These are phyloP conservation scores for Cheilosia soror DNA, from an alignment of 2,888 invertebrate genomes.

Conservation along the genomic window DNA sequence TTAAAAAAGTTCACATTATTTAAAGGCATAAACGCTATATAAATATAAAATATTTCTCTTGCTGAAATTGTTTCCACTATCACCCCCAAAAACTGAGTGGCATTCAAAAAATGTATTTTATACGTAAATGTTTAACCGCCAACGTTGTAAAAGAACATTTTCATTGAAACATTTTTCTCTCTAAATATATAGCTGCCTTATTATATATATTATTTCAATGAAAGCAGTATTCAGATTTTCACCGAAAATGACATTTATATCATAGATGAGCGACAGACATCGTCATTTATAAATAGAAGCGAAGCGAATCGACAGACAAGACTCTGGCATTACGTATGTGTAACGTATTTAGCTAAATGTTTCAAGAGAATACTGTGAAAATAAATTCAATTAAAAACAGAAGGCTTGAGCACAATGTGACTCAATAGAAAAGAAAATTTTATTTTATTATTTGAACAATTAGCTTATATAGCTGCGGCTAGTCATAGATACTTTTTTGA, in stretches of 20 bases:
- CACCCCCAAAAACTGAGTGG: conserved; percentile 6
- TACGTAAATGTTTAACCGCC: background rate
- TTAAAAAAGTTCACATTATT: background rate
- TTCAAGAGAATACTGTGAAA: conserved; percentile 6
- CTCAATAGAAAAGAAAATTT: background rate
- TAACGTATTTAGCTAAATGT: conserved; percentile 13
- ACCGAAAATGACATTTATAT: conserved; percentile 65
- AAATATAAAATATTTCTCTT: conserved; percentile 1
- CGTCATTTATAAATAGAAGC: conserved; percentile 70
- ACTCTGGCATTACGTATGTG: conserved; percentile 25
- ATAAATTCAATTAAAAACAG: conserved; percentile 24
- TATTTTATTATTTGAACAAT: background rate
- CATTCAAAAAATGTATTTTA: conserved; percentile 5
- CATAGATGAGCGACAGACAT: conserved; percentile 70
- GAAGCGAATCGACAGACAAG: conserved; percentile 53
- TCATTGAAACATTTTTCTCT: conserved; percentile 33
- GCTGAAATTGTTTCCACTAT: conserved; percentile 11
- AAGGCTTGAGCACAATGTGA: conserved; percentile 3
- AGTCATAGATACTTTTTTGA: no score
- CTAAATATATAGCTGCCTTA: conserved; percentile 25
- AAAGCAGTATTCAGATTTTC: conserved; percentile 40
- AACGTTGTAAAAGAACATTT: conserved; percentile 5
- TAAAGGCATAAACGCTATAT: background rate
- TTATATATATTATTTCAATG: conserved; percentile 41
- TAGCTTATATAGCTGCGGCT: no score